Percentiles rank a stretch among this genome's conserved stretches.
Conservation (phyloP, 2,113 vertebrate species). For the Oreochromis niloticus region DNA sequence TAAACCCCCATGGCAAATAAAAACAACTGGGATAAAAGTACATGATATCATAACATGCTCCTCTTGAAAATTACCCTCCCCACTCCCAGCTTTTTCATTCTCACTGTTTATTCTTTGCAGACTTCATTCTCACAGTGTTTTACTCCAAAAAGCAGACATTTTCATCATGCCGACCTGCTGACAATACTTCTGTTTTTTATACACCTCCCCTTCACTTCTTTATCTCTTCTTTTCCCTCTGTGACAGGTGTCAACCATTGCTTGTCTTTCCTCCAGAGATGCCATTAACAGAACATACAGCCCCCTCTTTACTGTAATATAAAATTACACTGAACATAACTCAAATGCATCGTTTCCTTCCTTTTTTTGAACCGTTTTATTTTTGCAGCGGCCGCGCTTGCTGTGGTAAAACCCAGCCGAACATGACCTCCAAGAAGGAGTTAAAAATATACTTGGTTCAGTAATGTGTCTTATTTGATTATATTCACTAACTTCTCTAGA, state of each 20-base stretch:
- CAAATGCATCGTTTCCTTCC: neutral
- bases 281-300: neutral
- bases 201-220: neutral
- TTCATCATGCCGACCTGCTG: constrained; percentile 9
- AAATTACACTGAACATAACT: neutral
- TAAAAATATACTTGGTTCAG: neutral
- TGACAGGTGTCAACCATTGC: neutral
- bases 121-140: neutral
- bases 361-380: neutral
- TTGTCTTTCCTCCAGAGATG: neutral
- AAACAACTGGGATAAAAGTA: constrained; percentile 55
- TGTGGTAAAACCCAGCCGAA: neutral
- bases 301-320: neutral
- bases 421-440: neutral
- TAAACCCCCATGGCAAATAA: constrained; percentile 56
- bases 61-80: constrained; percentile 36
- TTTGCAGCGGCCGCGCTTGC: neutral
- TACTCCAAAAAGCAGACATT: neutral
- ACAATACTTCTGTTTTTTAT: constrained; percentile 7
- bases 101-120: neutral
- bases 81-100: neutral
- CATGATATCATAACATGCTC: constrained; percentile 48
- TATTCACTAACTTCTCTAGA: neutral
- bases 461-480: constrained; percentile 16
- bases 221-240: neutral